Evolutionary conservation across 2,113 vertebrate genomes (phyloP).

Genomic region (Pteronura brasiliensis): DNA sequence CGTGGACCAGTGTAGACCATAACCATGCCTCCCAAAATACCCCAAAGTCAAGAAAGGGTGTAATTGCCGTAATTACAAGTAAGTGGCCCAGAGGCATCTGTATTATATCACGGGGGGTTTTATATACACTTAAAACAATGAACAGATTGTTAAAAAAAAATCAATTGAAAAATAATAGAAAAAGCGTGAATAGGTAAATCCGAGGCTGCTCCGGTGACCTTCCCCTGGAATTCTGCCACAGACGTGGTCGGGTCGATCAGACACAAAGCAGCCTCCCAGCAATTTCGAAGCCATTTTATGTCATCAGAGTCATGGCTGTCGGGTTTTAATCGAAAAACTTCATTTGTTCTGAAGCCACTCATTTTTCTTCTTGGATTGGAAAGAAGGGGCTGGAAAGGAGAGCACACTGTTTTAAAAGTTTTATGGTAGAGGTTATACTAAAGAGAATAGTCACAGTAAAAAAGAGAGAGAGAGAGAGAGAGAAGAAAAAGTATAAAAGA

Average conservation of each 20-base stretch:
- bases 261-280: slow-evolving; percentile 40
- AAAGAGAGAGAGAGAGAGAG: slow-evolving; percentile 3
- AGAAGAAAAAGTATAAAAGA: not conserved
- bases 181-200: slow-evolving; percentile 56
- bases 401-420: not conserved
- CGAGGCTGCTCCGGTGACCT: slow-evolving; percentile 47
- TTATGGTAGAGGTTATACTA: not conserved
- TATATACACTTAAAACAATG: slow-evolving; percentile 50
- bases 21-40: slow-evolving; percentile 27
- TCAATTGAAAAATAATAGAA: slow-evolving; percentile 69
- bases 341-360: slow-evolving; percentile 16
- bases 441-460: not conserved
- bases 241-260: not conserved
- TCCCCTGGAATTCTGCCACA: slow-evolving; percentile 31
- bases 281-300: slow-evolving; percentile 6
- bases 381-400: not conserved
- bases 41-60: slow-evolving; percentile 48
- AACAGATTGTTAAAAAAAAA: slow-evolving; percentile 62
- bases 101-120: slow-evolving; percentile 55
- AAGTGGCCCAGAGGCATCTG: slow-evolving; percentile 45
- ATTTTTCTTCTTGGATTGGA: slow-evolving; percentile 10
- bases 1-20: not conserved
- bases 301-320: slow-evolving; percentile 30
- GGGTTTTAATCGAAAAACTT: slow-evolving; percentile 56
- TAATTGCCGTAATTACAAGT: slow-evolving; percentile 69